phyloP scores from a whole-genome alignment of 2,888 invertebrate species.

The Diabrotica balteata region DNA sequence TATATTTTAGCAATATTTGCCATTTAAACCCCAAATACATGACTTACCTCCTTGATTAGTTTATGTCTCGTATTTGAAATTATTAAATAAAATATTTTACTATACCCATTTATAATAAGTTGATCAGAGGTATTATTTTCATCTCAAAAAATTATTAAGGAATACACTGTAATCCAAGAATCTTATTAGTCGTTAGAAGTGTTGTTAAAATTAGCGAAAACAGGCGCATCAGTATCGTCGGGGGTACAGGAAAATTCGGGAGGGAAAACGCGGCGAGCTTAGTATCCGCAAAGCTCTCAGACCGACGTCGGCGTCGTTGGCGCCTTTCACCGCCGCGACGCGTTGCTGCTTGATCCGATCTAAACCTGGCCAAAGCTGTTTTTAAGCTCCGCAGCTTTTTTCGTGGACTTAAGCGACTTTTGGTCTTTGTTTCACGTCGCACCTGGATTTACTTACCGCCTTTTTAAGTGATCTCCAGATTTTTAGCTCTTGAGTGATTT shows the following conservation, averaged over 20 bases:
- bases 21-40: no score
- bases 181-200: no score
- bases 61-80: no score
- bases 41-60: no score
- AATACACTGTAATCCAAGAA: no score
- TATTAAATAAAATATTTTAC: no score
- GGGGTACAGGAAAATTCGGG: conserved; percentile 31
- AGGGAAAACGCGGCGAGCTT: conserved; percentile 53
- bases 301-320: conserved; percentile 52
- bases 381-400: conserved; percentile 61
- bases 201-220: conserved; percentile 47
- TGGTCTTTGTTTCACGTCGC: conserved; percentile 59
- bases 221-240: conserved; percentile 38
- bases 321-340: conserved; percentile 57
- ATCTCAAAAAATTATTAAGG: no score
- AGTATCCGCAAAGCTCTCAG: conserved; percentile 61
- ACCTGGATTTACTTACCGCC: conserved; percentile 59
- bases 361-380: conserved; percentile 61
- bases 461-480: conserved; percentile 53
- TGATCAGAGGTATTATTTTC: no score
- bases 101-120: no score
- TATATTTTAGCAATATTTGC: no score
- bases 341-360: conserved; percentile 61
- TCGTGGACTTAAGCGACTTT: conserved; percentile 61
- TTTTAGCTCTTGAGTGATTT: conserved; percentile 35